Evolutionary conservation across 2,113 vertebrate species (phyloP), one percentile per base, ranked within the genome.

Genomic region (Collichthys lucidus): DNA sequence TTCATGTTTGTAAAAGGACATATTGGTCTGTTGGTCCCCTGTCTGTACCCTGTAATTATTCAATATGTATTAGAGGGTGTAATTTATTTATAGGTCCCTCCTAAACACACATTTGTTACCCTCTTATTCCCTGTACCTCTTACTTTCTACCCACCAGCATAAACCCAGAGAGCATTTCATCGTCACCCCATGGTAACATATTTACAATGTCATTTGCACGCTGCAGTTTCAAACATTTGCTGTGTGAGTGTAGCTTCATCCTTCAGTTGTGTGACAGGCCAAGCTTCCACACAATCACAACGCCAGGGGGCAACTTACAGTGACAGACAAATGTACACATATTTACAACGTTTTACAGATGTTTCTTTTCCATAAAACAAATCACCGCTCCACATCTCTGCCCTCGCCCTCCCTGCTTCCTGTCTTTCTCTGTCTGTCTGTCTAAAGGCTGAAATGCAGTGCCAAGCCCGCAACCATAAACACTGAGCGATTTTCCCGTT

Each of bases 401-500:
- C 60, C 70, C 47, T 60, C 10, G 20, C 68, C 70, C 47, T 47
- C 73, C 52, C 44, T 22, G 59, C 67, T n/a, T 19, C 69, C 62
- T 71, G 59, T 80, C 82, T 40, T 5, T 61, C 53, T 26, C 10
- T 63, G 47, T 79, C 71, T 15, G 42, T 84, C 79, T 56, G 77
- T 84, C 80, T 80, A 42, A 46, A 29, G 40, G 64, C 64, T 74
- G 59, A 76, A 80, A 68, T 61, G 68, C 26, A 46, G 74, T 24
- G 74, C 12, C 4, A 22, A 88, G 79, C 47, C 62, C 8, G 3
- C 77, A 31, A 24, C 76, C 76, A 73, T 88, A 89, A 90, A 92
- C 78, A 82, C 17, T 11, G 74, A 88, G 71, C 15, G 68, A 77
- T 86, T 83, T 87, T 74, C 71, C 61, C 59, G 49, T 88, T 88